These are phyloP conservation scores for Anagrus nilaparvatae DNA, from an alignment of 1,140 invertebrate genomes.

Conservation along the genomic window DNA sequence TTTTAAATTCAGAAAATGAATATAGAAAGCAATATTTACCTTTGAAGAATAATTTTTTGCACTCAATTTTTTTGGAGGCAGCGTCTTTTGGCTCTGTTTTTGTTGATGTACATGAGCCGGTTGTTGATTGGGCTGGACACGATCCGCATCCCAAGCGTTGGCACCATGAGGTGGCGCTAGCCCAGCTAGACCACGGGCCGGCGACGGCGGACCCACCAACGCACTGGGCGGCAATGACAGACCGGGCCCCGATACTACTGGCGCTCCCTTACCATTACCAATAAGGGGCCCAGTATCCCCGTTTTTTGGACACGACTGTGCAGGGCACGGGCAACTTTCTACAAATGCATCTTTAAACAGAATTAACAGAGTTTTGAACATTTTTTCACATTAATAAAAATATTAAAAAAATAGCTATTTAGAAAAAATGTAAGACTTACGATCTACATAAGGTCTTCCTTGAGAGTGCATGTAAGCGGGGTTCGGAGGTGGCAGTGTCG, in stretches of 20 bases:
- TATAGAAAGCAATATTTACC: too few species aligned
- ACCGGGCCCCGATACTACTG: constrained; percentile 55
- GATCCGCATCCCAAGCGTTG: constrained; percentile 47
- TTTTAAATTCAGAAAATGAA: too few species aligned
- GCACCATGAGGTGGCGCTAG: constrained; percentile 52
- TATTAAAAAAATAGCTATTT: too few species aligned
- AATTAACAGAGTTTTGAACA: background rate
- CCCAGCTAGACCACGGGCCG: constrained; percentile 48
- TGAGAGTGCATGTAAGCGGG: constrained; percentile 43
- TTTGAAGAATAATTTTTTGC: too few species aligned
- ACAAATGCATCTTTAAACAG: constrained; percentile 44
- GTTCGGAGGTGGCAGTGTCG: constrained; percentile 52
- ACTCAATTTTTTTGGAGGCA: constrained; percentile 22
- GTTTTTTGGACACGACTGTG: constrained; percentile 92
- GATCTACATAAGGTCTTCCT: constrained; percentile 39
- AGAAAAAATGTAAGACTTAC: too few species aligned
- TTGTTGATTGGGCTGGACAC: constrained; percentile 52
- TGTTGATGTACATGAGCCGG: constrained; percentile 4
- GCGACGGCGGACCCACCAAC: constrained; percentile 43
- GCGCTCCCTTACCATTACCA: constrained; percentile 64
- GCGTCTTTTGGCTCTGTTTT: constrained; percentile 1
- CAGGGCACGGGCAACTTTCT: constrained; percentile 71
- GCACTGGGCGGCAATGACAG: constrained; percentile 50
- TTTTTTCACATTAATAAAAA: background rate
- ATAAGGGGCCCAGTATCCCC: constrained; percentile 92